Conservation (phyloP, 2,888 invertebrate species). For the Blastobasis adustella region DNA sequence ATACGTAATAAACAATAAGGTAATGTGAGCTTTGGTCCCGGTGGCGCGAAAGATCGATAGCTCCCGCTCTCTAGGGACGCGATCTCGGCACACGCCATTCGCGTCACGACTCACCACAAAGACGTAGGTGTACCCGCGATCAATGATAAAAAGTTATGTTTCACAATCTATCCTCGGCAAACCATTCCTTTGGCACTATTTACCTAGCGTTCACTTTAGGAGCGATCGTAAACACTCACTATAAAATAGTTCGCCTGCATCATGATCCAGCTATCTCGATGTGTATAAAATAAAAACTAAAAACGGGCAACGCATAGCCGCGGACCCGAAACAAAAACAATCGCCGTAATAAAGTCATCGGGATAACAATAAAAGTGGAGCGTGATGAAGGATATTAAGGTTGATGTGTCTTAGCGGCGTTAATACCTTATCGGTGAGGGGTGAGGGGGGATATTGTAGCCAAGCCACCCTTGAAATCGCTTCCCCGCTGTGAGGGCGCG, state of each 20-base stretch:
- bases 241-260: too few relatives aligned
- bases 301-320: background rate
- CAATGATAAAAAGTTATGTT: slow-evolving; percentile 31
- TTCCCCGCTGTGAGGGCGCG: slow-evolving; percentile 41
- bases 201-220: slow-evolving; percentile 15
- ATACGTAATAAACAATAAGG: slow-evolving; percentile 16
- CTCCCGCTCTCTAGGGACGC: slow-evolving; percentile 2
- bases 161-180: slow-evolving; percentile 17
- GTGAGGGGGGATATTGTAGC: slow-evolving; percentile 45
- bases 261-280: too few relatives aligned
- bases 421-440: slow-evolving; percentile 53
- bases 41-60: slow-evolving; percentile 16
- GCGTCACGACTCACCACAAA: slow-evolving; percentile 12
- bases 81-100: slow-evolving; percentile 14
- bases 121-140: slow-evolving; percentile 8
- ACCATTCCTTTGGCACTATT: slow-evolving; percentile 27
- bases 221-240: background rate
- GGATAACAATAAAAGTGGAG: slow-evolving; percentile 37
- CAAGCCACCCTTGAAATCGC: slow-evolving; percentile 61
- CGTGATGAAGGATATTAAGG: slow-evolving; percentile 52
- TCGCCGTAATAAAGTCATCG: slow-evolving; percentile 41
- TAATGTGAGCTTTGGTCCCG: slow-evolving; percentile 10
- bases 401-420: slow-evolving; percentile 52
- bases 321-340: slow-evolving; percentile 15
- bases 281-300: background rate